These are phyloP conservation scores for Stomorhina lunata DNA, from an alignment of 2,888 invertebrate species.

Conservation along the genomic window DNA sequence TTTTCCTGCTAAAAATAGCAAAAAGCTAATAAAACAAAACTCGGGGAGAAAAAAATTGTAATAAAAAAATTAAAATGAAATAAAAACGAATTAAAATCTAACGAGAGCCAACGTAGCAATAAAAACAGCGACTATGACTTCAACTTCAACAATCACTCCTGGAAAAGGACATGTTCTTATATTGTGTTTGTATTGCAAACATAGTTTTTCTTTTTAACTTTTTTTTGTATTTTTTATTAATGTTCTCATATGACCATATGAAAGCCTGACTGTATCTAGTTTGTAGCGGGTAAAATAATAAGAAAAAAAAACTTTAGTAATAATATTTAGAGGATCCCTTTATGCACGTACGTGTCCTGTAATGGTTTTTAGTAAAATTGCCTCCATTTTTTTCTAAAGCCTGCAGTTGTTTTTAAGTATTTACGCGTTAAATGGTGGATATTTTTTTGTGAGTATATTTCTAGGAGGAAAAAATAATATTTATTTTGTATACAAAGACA, in stretches of 20 bases:
- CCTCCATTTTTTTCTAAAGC: slow-evolving; percentile 17
- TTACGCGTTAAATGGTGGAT: slow-evolving; percentile 62
- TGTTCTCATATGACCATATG: slow-evolving; percentile 31
- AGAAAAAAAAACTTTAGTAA: not conserved
- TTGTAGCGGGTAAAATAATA: not conserved
- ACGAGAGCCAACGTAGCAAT: slow-evolving; percentile 32
- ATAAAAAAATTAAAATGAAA: slow-evolving; percentile 78
- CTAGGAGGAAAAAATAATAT: slow-evolving; percentile 17
- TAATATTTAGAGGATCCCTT: slow-evolving; percentile 30
- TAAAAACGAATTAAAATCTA: slow-evolving; percentile 76
- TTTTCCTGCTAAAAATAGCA: slow-evolving; percentile 23
- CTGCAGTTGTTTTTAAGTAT: slow-evolving; percentile 47
- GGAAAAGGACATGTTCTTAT: slow-evolving; percentile 41
- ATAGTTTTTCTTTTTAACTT: slow-evolving; percentile 38
- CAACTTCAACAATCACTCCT: slow-evolving; percentile 30
- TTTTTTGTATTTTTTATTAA: slow-evolving; percentile 10
- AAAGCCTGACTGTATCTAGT: not conserved
- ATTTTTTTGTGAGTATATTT: slow-evolving; percentile 32
- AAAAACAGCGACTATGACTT: slow-evolving; percentile 20
- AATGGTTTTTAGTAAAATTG: slow-evolving; percentile 59
- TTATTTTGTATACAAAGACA: slow-evolving; percentile 52
- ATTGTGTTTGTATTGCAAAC: slow-evolving; percentile 5
- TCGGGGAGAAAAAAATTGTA: slow-evolving; percentile 76
- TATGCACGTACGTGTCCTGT: slow-evolving; percentile 30
- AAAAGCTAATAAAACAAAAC: slow-evolving; percentile 70